Evolutionary conservation across 2,888 invertebrate genomes (phyloP).

Genomic region (Heteromurus nitidus): DNA sequence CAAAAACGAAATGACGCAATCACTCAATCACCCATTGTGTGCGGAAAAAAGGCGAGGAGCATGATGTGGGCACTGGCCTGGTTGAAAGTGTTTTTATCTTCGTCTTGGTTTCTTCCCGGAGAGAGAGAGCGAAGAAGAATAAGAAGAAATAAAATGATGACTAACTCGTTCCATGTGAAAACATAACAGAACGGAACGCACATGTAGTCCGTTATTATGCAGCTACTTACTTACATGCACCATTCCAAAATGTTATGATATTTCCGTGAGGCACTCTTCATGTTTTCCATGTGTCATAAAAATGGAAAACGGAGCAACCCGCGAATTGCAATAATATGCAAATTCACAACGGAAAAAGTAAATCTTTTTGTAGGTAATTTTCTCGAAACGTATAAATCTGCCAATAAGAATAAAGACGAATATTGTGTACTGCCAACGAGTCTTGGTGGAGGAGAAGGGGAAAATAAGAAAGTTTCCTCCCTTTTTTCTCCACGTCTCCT

Average conservation of each 20-base stretch:
- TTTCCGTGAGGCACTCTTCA: too few species aligned
- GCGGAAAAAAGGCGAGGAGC: conserved; percentile 18
- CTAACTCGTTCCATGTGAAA: conserved; percentile 2
- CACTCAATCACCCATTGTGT: conserved; percentile 57
- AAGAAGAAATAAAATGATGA: conserved; percentile 35
- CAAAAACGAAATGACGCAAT: conserved; percentile 7
- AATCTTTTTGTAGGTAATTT: conserved; percentile 59
- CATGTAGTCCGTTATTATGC: neutral
- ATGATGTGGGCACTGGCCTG: neutral
- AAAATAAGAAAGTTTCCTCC: conserved; percentile 2
- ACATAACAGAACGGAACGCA: neutral
- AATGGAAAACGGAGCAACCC: conserved; percentile 40
- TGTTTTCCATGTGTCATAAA: conserved; percentile 24
- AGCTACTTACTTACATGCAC: too few species aligned
- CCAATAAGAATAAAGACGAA: conserved; percentile 49
- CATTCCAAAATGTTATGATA: too few species aligned
- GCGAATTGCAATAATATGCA: conserved; percentile 64
- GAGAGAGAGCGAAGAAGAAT: too few species aligned
- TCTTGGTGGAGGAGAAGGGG: conserved; percentile 26
- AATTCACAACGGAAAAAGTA: conserved; percentile 46
- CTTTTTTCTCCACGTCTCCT: neutral
- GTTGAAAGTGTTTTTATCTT: neutral
- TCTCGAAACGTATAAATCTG: conserved; percentile 48
- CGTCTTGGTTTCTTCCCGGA: too few species aligned
- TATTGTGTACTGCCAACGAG: conserved; percentile 46